Evolutionary conservation across 2,797 vertebrate species (phyloP).

Genomic region (Gymnoscopelus braueri): DNA sequence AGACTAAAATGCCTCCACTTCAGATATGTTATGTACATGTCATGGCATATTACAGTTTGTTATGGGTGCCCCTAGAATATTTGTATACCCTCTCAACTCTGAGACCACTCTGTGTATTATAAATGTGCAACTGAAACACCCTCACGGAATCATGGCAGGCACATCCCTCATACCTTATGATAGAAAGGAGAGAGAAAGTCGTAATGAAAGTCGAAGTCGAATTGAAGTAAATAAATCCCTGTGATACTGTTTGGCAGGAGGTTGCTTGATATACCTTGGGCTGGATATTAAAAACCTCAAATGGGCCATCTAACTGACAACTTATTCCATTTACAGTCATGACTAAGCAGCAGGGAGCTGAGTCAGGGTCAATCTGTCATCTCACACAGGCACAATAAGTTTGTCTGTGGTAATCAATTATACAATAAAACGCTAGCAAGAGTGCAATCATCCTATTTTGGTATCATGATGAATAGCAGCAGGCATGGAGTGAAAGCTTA

Average conservation of each 20-base stretch:
- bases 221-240: constrained; percentile 76
- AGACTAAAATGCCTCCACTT: not conserved
- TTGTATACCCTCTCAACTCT: constrained; percentile 30
- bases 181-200: constrained; percentile 57
- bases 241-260: constrained; percentile 71
- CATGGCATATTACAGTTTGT: constrained; percentile 19
- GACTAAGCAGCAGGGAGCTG: constrained; percentile 72
- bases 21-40: not conserved
- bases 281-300: constrained; percentile 80
- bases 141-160: constrained; percentile 55
- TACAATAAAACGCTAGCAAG: constrained; percentile 17
- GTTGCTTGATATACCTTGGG: constrained; percentile 73
- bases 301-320: constrained; percentile 78
- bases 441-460: constrained; percentile 31
- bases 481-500: constrained; percentile 16
- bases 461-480: constrained; percentile 45
- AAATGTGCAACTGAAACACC: constrained; percentile 60
- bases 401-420: constrained; percentile 62
- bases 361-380: constrained; percentile 71
- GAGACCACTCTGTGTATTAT: constrained; percentile 44
- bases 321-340: constrained; percentile 79
- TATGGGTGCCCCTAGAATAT: constrained; percentile 25
- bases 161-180: constrained; percentile 55
- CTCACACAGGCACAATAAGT: constrained; percentile 60
- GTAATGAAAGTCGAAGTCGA: constrained; percentile 78